Conservation (phyloP, 2,797 vertebrate genomes). For the Dendrocincla tyrannina region DNA sequence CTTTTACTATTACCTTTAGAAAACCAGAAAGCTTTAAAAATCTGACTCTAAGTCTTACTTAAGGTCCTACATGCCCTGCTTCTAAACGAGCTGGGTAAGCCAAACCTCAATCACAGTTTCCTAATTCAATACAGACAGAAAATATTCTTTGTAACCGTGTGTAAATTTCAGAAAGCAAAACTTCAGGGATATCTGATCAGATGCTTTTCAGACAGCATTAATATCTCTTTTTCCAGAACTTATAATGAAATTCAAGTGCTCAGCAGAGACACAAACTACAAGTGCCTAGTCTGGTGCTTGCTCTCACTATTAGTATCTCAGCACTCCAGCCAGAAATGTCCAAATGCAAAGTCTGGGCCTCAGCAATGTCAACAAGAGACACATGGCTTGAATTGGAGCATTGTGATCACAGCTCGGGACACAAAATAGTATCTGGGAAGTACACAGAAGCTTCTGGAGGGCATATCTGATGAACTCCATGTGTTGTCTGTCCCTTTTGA, state of each 20-base stretch:
- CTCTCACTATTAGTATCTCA: background rate
- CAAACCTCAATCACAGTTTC: background rate
- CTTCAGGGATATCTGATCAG: background rate
- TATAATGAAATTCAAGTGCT: background rate
- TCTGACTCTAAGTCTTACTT: background rate
- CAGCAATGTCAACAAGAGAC: background rate
- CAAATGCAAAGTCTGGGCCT: background rate
- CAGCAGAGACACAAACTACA: background rate
- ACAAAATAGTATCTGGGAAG: background rate
- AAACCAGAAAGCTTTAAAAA: background rate
- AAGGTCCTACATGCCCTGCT: background rate
- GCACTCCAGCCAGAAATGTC: background rate
- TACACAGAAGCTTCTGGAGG: background rate
- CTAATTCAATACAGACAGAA: background rate
- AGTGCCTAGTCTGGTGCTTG: background rate
- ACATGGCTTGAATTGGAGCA: background rate
- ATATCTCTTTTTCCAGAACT: background rate
- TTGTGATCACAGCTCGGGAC: background rate
- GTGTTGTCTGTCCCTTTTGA: background rate
- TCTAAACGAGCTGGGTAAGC: background rate
- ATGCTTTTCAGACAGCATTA: background rate
- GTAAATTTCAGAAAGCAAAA: background rate
- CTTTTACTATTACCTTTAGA: background rate
- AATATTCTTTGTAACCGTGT: background rate
- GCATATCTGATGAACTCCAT: accelerated